Evolutionary conservation across 2,888 invertebrate genomes (phyloP).

Genomic region (Copidosoma aretas): DNA sequence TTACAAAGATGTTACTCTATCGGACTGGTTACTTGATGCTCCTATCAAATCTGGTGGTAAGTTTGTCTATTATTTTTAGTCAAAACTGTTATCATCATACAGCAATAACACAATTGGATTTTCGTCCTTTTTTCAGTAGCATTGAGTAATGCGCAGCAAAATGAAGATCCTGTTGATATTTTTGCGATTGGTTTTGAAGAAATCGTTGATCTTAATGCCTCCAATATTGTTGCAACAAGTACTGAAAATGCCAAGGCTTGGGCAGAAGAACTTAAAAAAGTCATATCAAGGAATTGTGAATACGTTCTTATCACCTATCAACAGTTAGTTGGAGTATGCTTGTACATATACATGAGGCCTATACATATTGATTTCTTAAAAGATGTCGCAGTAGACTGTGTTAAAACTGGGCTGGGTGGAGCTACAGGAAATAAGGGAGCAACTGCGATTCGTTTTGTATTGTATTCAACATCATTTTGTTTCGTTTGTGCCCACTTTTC

Average conservation of each 20-base stretch:
- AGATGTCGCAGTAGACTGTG: constrained; percentile 93
- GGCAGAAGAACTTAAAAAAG: constrained; percentile 94
- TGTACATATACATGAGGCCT: constrained; percentile 92
- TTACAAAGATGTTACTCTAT: constrained; percentile 84
- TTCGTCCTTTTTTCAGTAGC: constrained; percentile 37
- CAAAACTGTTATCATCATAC: constrained; percentile 2
- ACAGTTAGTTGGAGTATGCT: constrained; percentile 96
- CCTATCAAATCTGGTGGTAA: constrained; percentile 59
- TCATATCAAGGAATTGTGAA: constrained; percentile 83
- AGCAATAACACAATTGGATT: not conserved
- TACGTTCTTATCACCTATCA: constrained; percentile 92
- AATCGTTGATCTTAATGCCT: constrained; percentile 98
- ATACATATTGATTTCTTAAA: constrained; percentile 86
- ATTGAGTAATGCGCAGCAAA: constrained; percentile 51
- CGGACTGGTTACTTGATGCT: constrained; percentile 91
- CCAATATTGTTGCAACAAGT: constrained; percentile 96
- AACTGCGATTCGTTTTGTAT: constrained; percentile 88
- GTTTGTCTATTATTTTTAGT: constrained; percentile 25
- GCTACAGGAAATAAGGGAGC: constrained; percentile 98
- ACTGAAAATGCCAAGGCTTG: constrained; percentile 92
- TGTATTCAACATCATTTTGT: constrained; percentile 92
- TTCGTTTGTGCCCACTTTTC: constrained; percentile 99
- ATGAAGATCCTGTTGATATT: constrained; percentile 79
- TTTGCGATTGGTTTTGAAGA: constrained; percentile 99
- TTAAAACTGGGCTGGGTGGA: constrained; percentile 98